Base-by-base conservation (phyloP, 2,113 vertebrate species). In the Rousettus leschenaultii region DNA sequence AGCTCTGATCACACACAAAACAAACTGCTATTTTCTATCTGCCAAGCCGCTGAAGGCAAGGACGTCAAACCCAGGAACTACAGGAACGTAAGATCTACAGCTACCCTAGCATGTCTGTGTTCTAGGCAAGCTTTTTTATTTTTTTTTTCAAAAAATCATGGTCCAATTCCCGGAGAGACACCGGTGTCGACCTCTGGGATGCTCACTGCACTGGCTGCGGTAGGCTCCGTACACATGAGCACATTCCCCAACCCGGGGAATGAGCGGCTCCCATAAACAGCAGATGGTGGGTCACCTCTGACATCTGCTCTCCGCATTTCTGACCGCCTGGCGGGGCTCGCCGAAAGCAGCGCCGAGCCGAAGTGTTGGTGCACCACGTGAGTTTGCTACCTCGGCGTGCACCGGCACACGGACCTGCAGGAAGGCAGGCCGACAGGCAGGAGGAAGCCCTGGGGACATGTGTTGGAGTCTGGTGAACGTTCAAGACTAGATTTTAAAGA, bases 281-380 rank as follows among this genome's bases (percentile, higher is more conserved):
- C 87, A 86, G 92, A 92, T 48, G 4, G 83, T 0, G 1, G 90
- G 91, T 80, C 70, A 22, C 88, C 96, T 97, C 95, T 22, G 43
- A 95, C 98, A 98, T 95, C 98, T 98, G 97, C 92, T 70, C 5
- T 22, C 85, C 96, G 92, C 86, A 92, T 93, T 97, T 95, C 63
- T 73, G 77, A 84, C n/a, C 68, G 91, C 95, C 94, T 85, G 84
- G 96, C 26, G 97, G 85, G 95, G 96, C 89, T 43, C 6, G 94
- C 90, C 95, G 89, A 63, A 6, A 97, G 97, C 84, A 63, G 8
- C 6, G n/a, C 91, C 86, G 89, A 70, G 95, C 97, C 96, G 96
- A 93, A 84, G 92, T 86, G 95, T 89, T 94, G 95, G 94, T 45
- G 95, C 66, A 26, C 97, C 93, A 65, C 13, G 95, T 91, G 96